phyloP scores from a whole-genome alignment of 2,888 invertebrate genomes.

The Drosophila glabriapex region DNA sequence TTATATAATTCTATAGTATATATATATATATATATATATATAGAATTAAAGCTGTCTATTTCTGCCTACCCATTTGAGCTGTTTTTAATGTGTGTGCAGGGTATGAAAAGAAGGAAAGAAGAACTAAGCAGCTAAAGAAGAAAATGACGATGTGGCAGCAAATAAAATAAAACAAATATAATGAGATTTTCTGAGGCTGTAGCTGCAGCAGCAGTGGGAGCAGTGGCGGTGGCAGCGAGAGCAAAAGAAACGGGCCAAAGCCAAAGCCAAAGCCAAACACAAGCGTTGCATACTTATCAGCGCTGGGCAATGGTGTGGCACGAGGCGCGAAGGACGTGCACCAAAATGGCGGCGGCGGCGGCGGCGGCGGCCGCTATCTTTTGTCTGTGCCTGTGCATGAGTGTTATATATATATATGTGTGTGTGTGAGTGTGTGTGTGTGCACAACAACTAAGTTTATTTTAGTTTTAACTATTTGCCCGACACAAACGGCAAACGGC shows the following conservation, averaged over 20 bases:
- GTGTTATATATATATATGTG: slow-evolving; percentile 11
- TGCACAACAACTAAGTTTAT: slow-evolving; percentile 66
- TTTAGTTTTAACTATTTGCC: slow-evolving; percentile 82
- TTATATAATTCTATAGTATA: not conserved
- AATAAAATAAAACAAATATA: slow-evolving; percentile 82
- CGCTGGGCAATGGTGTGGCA: slow-evolving; percentile 37
- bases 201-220: slow-evolving; percentile 10
- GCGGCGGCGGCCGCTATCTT: slow-evolving; percentile 66
- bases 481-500: slow-evolving; percentile 51
- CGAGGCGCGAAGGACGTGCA: slow-evolving; percentile 38
- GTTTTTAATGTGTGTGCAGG: slow-evolving; percentile 3
- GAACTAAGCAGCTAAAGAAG: slow-evolving; percentile 43
- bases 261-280: slow-evolving; percentile 44
- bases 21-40: not conserved
- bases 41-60: not conserved
- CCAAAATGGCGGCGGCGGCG: slow-evolving; percentile 69
- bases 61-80: not conserved
- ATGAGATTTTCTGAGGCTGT: slow-evolving; percentile 82
- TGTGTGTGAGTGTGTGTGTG: slow-evolving; percentile 21
- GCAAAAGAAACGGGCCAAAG: slow-evolving; percentile 33
- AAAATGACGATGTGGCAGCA: slow-evolving; percentile 65
- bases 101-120: slow-evolving; percentile 31
- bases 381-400: slow-evolving; percentile 45
- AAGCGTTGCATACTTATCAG: slow-evolving; percentile 77
- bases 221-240: slow-evolving; percentile 14